Conservation (phyloP, 2,797 vertebrate genomes). For the Ctenopoma kingsleyae region DNA sequence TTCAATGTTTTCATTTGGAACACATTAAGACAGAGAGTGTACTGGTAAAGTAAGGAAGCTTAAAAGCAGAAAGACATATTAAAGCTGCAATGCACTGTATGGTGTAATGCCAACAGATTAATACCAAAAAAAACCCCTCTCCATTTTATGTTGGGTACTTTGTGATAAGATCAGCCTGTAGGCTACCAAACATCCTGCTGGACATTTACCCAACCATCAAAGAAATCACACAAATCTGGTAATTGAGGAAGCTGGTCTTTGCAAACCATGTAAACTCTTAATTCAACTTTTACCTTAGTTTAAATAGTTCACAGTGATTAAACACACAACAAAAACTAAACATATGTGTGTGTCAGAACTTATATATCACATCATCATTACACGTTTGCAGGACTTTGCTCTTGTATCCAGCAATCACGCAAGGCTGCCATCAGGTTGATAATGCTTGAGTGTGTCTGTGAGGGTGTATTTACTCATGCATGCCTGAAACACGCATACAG, state of each 20-base stretch:
- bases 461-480: conserved; percentile 2
- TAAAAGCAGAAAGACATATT: too few relatives aligned
- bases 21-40: too few relatives aligned
- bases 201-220: conserved; percentile 36
- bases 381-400: not conserved
- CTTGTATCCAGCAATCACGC: not conserved
- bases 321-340: not conserved
- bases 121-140: conserved; percentile 26
- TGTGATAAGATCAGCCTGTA: conserved; percentile 44
- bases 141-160: conserved; percentile 18
- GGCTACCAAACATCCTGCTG: conserved; percentile 29
- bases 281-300: conserved; percentile 7
- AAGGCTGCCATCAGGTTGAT: too few relatives aligned
- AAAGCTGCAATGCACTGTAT: not conserved
- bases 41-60: too few relatives aligned
- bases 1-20: too few relatives aligned
- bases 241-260: conserved; percentile 6
- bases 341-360: too few relatives aligned
- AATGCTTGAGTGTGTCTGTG: not conserved
- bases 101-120: conserved; percentile 4
- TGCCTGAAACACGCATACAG: conserved; percentile 34
- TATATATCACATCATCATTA: not conserved
- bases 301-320: conserved; percentile 11
- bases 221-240: conserved; percentile 12
- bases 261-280: conserved; percentile 11